A percentile compares a stretch with the other conserved stretches of the same genome.
Evolutionary conservation across 2,888 invertebrate genomes (phyloP).

Genomic region (Netelia fuscicornis): DNA sequence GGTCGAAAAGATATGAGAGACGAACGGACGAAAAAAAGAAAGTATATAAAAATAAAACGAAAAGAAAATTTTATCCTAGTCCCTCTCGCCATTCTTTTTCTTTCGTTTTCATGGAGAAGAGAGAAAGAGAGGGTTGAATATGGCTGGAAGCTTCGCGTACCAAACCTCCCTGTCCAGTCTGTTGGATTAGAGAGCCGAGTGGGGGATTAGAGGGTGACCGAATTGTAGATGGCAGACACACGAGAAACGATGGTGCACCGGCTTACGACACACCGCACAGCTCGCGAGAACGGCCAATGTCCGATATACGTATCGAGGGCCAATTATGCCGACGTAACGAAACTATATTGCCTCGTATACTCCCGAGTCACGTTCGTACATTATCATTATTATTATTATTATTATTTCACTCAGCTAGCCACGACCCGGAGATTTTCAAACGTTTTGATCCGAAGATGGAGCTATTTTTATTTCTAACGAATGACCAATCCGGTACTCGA

Average conservation of each 20-base stretch:
- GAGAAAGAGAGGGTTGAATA: conserved; percentile 28
- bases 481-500: too few species aligned
- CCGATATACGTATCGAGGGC: conserved; percentile 5
- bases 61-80: conserved; percentile 11
- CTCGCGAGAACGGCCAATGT: conserved; percentile 16
- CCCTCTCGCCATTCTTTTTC: background rate
- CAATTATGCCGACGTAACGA: conserved; percentile 24
- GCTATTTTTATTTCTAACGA: too few species aligned
- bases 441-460: too few species aligned
- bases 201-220: conserved; percentile 50
- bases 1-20: conserved; percentile 24
- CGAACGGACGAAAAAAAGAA: conserved; percentile 36
- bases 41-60: conserved; percentile 51
- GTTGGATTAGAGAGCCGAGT: conserved; percentile 47
- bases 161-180: background rate
- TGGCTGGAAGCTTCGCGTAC: conserved; percentile 33
- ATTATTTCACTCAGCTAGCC: background rate
- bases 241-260: conserved; percentile 38
- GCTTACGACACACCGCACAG: conserved; percentile 24
- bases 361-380: background rate
- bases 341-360: background rate
- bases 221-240: conserved; percentile 44
- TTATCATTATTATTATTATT: background rate
- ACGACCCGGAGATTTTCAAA: too few species aligned
- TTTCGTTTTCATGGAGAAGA: background rate